Evolutionary conservation across 1,140 invertebrate genomes (phyloP).

Genomic region (Orchestia grillus): DNA sequence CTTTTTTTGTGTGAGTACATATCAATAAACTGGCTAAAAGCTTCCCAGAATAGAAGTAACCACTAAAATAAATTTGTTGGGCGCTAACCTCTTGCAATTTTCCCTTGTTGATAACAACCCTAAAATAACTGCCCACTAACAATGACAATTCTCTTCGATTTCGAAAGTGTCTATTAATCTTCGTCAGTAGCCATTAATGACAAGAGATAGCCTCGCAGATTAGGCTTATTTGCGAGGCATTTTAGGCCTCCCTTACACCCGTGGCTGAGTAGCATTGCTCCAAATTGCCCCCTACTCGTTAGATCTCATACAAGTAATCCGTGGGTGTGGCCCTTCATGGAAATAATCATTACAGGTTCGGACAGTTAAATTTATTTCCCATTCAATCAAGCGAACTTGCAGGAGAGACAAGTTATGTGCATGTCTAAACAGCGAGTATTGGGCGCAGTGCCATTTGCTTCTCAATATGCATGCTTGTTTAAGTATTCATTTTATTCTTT

Average conservation of each 20-base stretch:
- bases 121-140: neutral
- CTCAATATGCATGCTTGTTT: too few relatives aligned
- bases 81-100: too few relatives aligned
- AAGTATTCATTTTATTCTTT: too few relatives aligned
- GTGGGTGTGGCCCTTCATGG: neutral
- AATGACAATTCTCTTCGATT: neutral
- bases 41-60: too few relatives aligned
- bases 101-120: too few relatives aligned
- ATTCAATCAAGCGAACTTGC: neutral
- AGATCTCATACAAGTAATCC: neutral
- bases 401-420: too few relatives aligned
- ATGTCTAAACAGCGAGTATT: too few relatives aligned
- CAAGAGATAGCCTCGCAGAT: neutral
- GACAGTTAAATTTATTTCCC: neutral
- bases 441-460: too few relatives aligned
- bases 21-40: too few relatives aligned
- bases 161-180: neutral
- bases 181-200: neutral
- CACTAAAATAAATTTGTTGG: too few relatives aligned
- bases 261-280: neutral
- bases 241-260: neutral
- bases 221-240: neutral
- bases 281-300: neutral
- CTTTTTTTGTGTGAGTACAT: too few relatives aligned
- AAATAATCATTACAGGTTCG: neutral